These are phyloP conservation scores for Drosophila quasianomalipes DNA, from an alignment of 2,888 invertebrate species.

Conservation along the genomic window DNA sequence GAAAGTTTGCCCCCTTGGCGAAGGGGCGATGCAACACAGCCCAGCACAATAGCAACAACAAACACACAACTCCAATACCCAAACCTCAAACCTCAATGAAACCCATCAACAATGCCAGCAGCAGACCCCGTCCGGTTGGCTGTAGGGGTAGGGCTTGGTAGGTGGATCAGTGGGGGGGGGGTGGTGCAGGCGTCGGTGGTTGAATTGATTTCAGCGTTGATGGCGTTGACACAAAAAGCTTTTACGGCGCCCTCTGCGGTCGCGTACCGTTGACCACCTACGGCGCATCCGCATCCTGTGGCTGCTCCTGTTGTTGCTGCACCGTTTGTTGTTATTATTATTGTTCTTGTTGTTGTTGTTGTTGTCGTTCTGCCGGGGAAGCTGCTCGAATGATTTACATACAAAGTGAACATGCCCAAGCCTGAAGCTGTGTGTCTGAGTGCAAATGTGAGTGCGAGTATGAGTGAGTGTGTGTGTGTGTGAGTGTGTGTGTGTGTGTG, in stretches of 20 bases:
- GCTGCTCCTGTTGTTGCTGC: conserved; percentile 56
- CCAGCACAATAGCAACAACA: conserved; percentile 21
- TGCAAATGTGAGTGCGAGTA: conserved; percentile 17
- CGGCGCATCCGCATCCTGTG: conserved; percentile 69
- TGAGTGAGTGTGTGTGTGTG: conserved; percentile 19
- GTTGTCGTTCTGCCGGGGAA: conserved; percentile 53
- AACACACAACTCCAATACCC: not conserved
- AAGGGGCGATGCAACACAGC: conserved; percentile 24
- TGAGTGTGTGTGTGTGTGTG: conserved; percentile 7
- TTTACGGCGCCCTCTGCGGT: conserved; percentile 81
- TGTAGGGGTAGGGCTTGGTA: conserved; percentile 4
- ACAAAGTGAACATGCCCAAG: conserved; percentile 75
- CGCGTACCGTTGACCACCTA: conserved; percentile 79
- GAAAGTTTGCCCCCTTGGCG: conserved; percentile 59
- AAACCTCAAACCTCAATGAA: conserved; percentile 48
- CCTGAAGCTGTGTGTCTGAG: conserved; percentile 42
- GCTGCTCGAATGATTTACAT: conserved; percentile 74
- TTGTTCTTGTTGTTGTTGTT: conserved; percentile 43
- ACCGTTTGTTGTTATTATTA: not conserved
- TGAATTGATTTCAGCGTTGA: conserved; percentile 80
- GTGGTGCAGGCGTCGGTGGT: conserved; percentile 56
- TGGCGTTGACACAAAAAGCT: conserved; percentile 84
- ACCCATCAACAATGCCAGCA: conserved; percentile 66
- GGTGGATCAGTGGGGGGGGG: not conserved
- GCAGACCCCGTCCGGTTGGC: conserved; percentile 46